Conservation (phyloP, 1,140 invertebrate species). For the Listronotus oregonensis region DNA sequence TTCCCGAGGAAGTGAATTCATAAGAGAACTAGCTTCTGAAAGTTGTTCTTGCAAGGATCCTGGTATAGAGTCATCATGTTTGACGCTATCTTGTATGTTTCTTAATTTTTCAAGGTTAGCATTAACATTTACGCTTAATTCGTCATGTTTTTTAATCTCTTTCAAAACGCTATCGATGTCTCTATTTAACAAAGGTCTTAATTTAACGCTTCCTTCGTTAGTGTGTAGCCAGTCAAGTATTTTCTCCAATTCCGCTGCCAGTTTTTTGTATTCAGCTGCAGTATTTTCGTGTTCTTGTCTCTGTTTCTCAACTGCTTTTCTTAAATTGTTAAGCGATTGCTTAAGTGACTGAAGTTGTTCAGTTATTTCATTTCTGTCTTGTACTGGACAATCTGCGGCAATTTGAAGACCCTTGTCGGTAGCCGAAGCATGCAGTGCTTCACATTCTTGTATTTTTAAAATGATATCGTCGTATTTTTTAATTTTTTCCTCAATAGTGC, state of each 20-base stretch:
- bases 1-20: constrained; percentile 77
- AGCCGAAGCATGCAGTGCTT: constrained; percentile 82
- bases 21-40: constrained; percentile 77
- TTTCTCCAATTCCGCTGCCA: constrained; percentile 78
- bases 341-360: constrained; percentile 86
- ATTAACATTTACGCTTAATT: constrained; percentile 71
- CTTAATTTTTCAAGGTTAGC: constrained; percentile 72
- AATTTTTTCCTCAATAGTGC: constrained; percentile 84
- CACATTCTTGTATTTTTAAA: constrained; percentile 83
- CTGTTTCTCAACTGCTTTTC: constrained; percentile 82
- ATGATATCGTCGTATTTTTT: constrained; percentile 86
- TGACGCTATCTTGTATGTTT: constrained; percentile 69
- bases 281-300: constrained; percentile 84
- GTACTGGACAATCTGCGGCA: constrained; percentile 81
- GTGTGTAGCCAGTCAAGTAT: constrained; percentile 83
- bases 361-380: constrained; percentile 84
- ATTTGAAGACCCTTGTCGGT: constrained; percentile 92
- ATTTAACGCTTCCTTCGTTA: constrained; percentile 82
- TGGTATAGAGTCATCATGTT: constrained; percentile 76
- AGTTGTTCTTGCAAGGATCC: constrained; percentile 79
- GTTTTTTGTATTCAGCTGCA: constrained; percentile 83
- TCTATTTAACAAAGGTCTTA: constrained; percentile 78
- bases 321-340: constrained; percentile 78
- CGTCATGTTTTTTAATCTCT: constrained; percentile 79
- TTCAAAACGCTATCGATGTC: constrained; percentile 78